Evolutionary conservation across 2,797 vertebrate species (phyloP).

Genomic region (Hylomyscus alleni): DNA sequence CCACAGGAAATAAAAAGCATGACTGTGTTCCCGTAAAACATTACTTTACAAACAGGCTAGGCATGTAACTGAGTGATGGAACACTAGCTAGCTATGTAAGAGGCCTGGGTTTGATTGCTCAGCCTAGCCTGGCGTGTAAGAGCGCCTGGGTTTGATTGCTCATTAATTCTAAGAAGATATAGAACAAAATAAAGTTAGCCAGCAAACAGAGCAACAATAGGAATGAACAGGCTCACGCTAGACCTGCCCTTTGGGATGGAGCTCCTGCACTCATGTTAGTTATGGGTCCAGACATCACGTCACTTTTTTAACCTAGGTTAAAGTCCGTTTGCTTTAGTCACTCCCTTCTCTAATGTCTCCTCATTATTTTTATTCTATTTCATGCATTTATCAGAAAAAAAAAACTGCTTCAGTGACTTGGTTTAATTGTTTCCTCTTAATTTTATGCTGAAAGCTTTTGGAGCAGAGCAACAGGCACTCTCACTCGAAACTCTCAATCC

Average conservation of each 20-base stretch:
- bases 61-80: background rate
- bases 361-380: constrained; percentile 9
- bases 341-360: background rate
- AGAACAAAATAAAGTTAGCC: background rate
- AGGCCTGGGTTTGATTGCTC: background rate
- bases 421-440: constrained; percentile 16
- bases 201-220: background rate
- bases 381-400: constrained; percentile 12
- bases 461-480: background rate
- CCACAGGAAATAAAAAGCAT: background rate
- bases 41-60: constrained; percentile 18
- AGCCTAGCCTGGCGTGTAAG: background rate
- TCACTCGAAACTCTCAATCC: background rate
- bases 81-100: too few species aligned
- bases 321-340: background rate
- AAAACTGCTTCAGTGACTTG: constrained; percentile 6
- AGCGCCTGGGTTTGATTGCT: too few species aligned
- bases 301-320: constrained; percentile 42
- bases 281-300: background rate
- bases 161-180: background rate
- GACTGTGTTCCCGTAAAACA: background rate
- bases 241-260: background rate
- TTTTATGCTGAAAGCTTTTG: constrained; percentile 28
- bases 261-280: background rate
- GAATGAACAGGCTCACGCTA: background rate